A percentile compares a stretch with the other conserved stretches of the same genome.
Evolutionary conservation across 2,113 vertebrate species (phyloP).

Genomic region (Miniopterus natalensis): DNA sequence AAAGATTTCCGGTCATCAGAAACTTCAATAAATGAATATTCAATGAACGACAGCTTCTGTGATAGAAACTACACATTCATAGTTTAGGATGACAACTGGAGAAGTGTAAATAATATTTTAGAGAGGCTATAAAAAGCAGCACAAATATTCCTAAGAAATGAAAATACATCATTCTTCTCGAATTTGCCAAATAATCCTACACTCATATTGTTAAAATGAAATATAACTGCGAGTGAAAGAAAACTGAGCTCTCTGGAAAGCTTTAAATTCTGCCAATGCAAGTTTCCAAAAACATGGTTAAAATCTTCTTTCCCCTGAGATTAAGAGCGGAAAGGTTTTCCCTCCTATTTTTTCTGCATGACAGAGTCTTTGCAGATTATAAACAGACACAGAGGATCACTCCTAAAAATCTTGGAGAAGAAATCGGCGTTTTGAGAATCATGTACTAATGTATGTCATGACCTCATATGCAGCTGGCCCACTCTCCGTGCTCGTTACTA

Average conservation of each 20-base stretch:
- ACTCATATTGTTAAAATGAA: constrained; percentile 60
- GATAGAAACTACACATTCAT: neutral
- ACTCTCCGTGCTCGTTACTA: constrained; percentile 56
- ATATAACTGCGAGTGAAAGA: constrained; percentile 66
- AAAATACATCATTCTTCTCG: constrained; percentile 49
- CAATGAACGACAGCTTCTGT: constrained; percentile 17
- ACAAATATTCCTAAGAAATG: constrained; percentile 52
- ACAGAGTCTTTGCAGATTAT: constrained; percentile 74
- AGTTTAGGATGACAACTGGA: constrained; percentile 39
- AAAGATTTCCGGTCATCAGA: constrained; percentile 28
- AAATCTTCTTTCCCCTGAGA: constrained; percentile 74
- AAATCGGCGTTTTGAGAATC: constrained; percentile 62
- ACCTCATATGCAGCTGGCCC: constrained; percentile 77
- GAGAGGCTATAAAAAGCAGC: neutral
- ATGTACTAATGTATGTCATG: constrained; percentile 65
- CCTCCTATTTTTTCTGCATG: constrained; percentile 74
- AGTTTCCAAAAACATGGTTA: constrained; percentile 78
- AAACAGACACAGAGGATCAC: constrained; percentile 73
- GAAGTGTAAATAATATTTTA: constrained; percentile 53
- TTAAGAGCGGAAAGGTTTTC: constrained; percentile 68
- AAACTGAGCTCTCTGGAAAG: constrained; percentile 62
- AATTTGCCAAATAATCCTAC: constrained; percentile 63
- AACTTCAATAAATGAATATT: constrained; percentile 19
- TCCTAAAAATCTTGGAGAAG: constrained; percentile 65
- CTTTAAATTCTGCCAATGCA: constrained; percentile 70